Conservation (phyloP, 2,797 vertebrate genomes). For the Tachyglossus aculeatus region DNA sequence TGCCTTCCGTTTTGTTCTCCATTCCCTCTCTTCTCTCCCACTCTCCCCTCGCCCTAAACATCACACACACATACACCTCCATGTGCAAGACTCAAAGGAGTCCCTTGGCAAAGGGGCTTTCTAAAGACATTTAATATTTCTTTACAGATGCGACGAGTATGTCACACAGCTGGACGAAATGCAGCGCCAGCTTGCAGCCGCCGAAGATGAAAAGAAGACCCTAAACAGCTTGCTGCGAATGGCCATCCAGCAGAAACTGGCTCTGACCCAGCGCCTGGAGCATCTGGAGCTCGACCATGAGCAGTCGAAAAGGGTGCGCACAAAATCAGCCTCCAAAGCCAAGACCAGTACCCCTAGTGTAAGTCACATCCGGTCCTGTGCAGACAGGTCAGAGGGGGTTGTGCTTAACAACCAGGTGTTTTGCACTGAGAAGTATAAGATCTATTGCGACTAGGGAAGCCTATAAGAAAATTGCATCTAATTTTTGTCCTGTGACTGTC, state of each 20-base stretch:
- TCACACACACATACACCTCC: too few relatives aligned
- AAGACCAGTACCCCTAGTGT: constrained; percentile 82
- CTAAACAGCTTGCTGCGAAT: constrained; percentile 96
- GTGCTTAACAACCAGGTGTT: constrained; percentile 82
- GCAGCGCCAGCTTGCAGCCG: constrained; percentile 95
- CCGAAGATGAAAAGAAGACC: constrained; percentile 99
- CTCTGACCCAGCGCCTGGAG: constrained; percentile 95
- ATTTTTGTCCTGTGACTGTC: constrained; percentile 58
- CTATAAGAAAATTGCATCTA: constrained; percentile 65
- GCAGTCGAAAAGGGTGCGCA: constrained; percentile 86
- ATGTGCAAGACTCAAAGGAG: too few relatives aligned
- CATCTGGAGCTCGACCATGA: constrained; percentile 95
- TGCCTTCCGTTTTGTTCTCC: too few relatives aligned
- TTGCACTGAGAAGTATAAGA: constrained; percentile 98
- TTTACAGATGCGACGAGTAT: constrained; percentile 92
- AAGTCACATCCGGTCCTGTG: constrained; percentile 89
- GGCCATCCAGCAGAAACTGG: constrained; percentile 99
- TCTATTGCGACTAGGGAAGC: constrained; percentile 91
- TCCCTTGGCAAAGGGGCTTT: neutral
- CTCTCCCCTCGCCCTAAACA: neutral
- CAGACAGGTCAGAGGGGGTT: constrained; percentile 74
- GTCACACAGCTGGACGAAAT: constrained; percentile 97
- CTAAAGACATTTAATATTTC: constrained; percentile 18
- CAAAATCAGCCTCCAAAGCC: constrained; percentile 79
- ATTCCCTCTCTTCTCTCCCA: too few relatives aligned